phyloP scores from a whole-genome alignment of 2,113 vertebrate genomes.

The Jaculus jaculus region DNA sequence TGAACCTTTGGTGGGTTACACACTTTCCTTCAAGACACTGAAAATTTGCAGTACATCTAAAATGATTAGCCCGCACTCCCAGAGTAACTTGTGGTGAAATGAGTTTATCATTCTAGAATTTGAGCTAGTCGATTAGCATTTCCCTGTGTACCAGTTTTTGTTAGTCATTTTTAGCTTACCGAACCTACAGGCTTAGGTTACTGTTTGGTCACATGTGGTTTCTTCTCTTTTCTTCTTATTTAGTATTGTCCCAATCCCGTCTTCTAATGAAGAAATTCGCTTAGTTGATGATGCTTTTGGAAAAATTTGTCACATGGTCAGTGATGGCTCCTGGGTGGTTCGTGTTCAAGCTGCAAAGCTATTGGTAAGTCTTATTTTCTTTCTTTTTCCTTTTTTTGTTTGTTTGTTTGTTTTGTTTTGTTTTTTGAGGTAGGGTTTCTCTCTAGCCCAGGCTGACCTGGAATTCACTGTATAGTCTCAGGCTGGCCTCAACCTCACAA shows the following conservation, averaged over 20 bases:
- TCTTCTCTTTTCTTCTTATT: constrained; percentile 45
- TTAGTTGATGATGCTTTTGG: constrained; percentile 97
- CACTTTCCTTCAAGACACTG: constrained; percentile 6
- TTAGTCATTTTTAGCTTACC: neutral
- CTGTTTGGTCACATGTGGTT: constrained; percentile 9
- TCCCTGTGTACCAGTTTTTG: neutral
- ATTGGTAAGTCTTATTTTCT: constrained; percentile 87
- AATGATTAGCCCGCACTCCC: neutral
- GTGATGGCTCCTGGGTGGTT: constrained; percentile 97
- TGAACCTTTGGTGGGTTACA: neutral
- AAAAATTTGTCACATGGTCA: constrained; percentile 99
- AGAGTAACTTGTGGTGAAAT: constrained; percentile 9
- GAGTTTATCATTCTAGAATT: constrained; percentile 12
- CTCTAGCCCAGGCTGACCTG: too few species aligned
- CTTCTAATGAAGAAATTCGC: constrained; percentile 98
- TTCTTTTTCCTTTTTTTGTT: neutral
- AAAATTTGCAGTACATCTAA: neutral
- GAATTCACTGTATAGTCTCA: too few species aligned
- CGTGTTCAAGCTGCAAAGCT: constrained; percentile 96
- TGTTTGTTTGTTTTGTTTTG: too few species aligned
- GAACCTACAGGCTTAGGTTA: neutral
- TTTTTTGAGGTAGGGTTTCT: too few species aligned
- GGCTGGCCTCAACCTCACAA: too few species aligned
- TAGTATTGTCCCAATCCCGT: constrained; percentile 97
- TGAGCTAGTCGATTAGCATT: neutral